phyloP scores from a whole-genome alignment of 2,113 vertebrate genomes.

The Atherinomorus stipes region DNA sequence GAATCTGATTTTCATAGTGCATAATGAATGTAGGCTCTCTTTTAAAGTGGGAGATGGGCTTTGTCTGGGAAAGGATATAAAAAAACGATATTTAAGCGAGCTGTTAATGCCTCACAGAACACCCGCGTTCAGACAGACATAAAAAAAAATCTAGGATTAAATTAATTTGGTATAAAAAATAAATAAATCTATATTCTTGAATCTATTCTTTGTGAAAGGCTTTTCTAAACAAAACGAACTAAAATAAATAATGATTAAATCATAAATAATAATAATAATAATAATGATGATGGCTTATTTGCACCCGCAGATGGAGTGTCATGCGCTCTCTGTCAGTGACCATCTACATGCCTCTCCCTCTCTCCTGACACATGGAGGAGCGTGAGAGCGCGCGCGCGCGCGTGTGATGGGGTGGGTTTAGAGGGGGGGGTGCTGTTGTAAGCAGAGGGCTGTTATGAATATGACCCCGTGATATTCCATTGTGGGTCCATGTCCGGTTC shows the following conservation, averaged over 20 bases:
- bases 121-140: not conserved
- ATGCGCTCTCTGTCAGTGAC: conserved; percentile 64
- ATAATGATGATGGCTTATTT: conserved; percentile 27
- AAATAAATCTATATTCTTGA: not conserved
- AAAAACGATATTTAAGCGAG: conserved; percentile 71
- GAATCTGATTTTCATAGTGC: conserved; percentile 84
- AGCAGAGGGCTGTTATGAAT: conserved; percentile 51
- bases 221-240: not conserved
- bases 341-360: conserved; percentile 41
- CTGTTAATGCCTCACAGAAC: conserved; percentile 56
- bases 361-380: conserved; percentile 57
- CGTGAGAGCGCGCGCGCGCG: not conserved
- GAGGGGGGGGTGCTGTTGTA: not conserved
- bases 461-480: conserved; percentile 66
- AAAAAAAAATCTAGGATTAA: not conserved
- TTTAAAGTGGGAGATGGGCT: conserved; percentile 67
- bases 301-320: conserved; percentile 62
- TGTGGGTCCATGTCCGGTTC: conserved; percentile 74
- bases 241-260: not conserved
- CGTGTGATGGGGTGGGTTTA: not conserved
- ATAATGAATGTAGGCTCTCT: conserved; percentile 79
- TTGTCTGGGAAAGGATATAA: conserved; percentile 71
- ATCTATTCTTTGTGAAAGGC: too few species aligned
- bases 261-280: conserved; percentile 7
- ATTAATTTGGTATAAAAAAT: too few species aligned